Base-by-base conservation (phyloP, 1,140 invertebrate species). In the Hycleus cichorii region DNA sequence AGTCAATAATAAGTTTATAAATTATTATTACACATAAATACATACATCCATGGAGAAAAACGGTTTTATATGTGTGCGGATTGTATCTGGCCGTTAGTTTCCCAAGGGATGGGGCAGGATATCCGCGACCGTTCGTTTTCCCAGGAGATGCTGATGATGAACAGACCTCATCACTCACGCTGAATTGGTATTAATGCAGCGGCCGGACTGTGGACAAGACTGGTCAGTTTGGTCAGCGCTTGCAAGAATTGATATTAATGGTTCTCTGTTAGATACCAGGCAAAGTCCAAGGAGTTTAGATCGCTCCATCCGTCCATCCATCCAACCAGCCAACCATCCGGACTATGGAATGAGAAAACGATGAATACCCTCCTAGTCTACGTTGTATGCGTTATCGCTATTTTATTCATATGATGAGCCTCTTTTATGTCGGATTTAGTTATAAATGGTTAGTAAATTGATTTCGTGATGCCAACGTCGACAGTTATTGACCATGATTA, bases 121-220 rank as follows among this genome's bases (percentile, higher is more conserved):
- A 62, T 67, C 65, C 60, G 61, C 57, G 10, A 10, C 18, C 51
- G 51, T 56, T 47, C 53, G 55, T 47, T 55, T 18, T 48, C 59
- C 64, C 64, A 47, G 40, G 59, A 61, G 64, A 63, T 63, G 61
- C 40, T 53, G 64, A 71, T 71, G 69, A 69, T 69, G 67, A 69
- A 69, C 67, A 59, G 66, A 55, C 47, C 63, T 63, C 69, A 71
- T 71, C 69, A 71, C 57, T 71, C 69, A 71, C 67, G 53, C 62
- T 49, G 69, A 71, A 71, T 71, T 71, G 68, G 69, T 70, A 71
- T 71, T 71, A 71, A 71, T 71, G 69, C 68, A 71, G 60, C 50
- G 66, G 66, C 64, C 53, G 64, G 48, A 51, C 58, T 68, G 68
- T 60, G 68, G 69, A 68, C 68, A 69, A 68, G 40, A 49, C 54